A percentile compares a stretch with the other conserved stretches of the same genome.
Conservation (phyloP, 2,797 vertebrate genomes). For the Rhabdomys pumilio region DNA sequence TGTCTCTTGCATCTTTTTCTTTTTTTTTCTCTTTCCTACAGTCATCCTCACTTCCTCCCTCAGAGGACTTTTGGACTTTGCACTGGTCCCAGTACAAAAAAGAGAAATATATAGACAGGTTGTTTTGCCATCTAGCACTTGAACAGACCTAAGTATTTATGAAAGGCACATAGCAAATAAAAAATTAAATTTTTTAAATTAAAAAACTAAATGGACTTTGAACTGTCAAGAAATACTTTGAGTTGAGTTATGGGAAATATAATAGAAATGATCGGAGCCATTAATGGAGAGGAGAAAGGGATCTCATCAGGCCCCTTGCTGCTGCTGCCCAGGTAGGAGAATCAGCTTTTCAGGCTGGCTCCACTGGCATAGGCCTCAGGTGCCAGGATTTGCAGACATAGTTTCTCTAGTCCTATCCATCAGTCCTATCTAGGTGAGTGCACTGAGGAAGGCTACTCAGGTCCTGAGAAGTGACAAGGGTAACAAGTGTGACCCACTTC, state of each 20-base stretch:
- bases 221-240: neutral
- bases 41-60: neutral
- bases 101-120: neutral
- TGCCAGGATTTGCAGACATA: conserved; percentile 75
- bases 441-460: conserved; percentile 70
- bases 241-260: conserved; percentile 43
- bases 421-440: conserved; percentile 71
- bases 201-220: conserved; percentile 3
- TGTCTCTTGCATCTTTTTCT: neutral
- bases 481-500: neutral
- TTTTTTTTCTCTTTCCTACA: neutral
- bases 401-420: conserved; percentile 77
- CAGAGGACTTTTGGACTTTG: neutral
- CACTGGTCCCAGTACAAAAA: neutral
- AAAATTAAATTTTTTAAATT: neutral
- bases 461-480: conserved; percentile 20
- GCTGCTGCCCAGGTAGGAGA: neutral
- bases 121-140: conserved; percentile 15
- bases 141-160: neutral
- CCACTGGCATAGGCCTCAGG: conserved; percentile 51
- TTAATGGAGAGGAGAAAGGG: neutral
- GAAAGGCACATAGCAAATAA: conserved; percentile 1
- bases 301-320: neutral
- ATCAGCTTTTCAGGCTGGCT: neutral
- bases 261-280: neutral